Evolutionary conservation across 2,113 vertebrate genomes (phyloP).

Genomic region (Phaethornis superciliosus): DNA sequence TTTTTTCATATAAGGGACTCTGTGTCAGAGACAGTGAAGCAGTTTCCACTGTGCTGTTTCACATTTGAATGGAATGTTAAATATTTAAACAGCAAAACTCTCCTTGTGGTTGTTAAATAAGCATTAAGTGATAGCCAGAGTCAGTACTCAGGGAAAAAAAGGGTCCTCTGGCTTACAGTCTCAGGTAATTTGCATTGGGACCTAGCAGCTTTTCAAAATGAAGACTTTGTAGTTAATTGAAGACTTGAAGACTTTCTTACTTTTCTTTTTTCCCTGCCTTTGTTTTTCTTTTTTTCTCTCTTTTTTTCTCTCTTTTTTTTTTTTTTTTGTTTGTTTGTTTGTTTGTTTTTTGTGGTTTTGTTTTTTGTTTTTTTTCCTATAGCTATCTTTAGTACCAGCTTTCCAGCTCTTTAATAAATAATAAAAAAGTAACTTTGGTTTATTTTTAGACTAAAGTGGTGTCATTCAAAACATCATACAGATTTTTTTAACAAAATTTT

Average conservation of each 20-base stretch:
- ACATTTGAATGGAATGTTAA: slow-evolving; percentile 49
- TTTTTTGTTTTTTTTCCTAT: background rate
- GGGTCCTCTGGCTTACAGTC: background rate
- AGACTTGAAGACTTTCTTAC: background rate
- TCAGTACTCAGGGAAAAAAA: slow-evolving; percentile 1
- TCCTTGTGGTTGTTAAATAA: slow-evolving; percentile 46
- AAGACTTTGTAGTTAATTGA: background rate
- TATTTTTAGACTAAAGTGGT: background rate
- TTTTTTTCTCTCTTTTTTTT: too few species aligned
- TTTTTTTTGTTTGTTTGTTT: too few species aligned
- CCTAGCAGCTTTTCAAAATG: background rate
- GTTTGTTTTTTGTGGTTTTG: too few species aligned
- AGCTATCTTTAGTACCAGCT: background rate
- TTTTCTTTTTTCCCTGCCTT: background rate
- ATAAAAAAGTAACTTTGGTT: fast-evolving
- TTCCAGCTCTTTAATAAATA: background rate
- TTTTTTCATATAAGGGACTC: background rate
- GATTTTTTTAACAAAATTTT: background rate
- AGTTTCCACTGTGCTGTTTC: slow-evolving; percentile 54
- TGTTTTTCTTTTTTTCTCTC: background rate
- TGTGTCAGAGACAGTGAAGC: slow-evolving; percentile 19
- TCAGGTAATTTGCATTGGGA: background rate
- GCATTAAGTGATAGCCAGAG: slow-evolving; percentile 38
- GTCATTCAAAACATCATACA: background rate
- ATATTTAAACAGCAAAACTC: slow-evolving; percentile 62